A percentile compares a stretch with the other conserved stretches of the same genome.
phyloP scores from a whole-genome alignment of 1,140 invertebrate genomes.

The Cyclargus thomasi region DNA sequence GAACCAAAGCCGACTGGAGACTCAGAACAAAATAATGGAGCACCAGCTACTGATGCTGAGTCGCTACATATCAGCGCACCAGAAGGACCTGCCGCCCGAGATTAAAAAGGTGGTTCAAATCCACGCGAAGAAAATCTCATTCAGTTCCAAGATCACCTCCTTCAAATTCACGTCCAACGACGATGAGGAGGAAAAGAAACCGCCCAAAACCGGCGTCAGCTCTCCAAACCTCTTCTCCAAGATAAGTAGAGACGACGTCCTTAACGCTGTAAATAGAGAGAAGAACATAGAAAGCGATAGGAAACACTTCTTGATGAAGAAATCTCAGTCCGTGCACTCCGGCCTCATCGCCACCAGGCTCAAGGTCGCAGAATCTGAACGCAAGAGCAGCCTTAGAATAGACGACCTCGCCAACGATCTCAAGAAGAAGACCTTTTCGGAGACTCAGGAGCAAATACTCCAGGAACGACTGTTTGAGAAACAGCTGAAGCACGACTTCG shows the following conservation, averaged over 20 bases:
- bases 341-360: slow-evolving; percentile 57
- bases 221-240: slow-evolving; percentile 68
- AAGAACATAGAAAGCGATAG: slow-evolving; percentile 38
- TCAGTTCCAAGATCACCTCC: slow-evolving; percentile 60
- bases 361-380: slow-evolving; percentile 47
- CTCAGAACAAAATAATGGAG: slow-evolving; percentile 58
- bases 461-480: slow-evolving; percentile 73
- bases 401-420: slow-evolving; percentile 53
- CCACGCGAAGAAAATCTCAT: slow-evolving; percentile 61
- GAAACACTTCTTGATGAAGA: slow-evolving; percentile 67
- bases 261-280: slow-evolving; percentile 39
- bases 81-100: slow-evolving; percentile 61
- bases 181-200: slow-evolving; percentile 51
- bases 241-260: slow-evolving; percentile 48
- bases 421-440: slow-evolving; percentile 70
- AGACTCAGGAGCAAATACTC: slow-evolving; percentile 79
- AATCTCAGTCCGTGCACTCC: slow-evolving; percentile 69
- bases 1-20: slow-evolving; percentile 53
- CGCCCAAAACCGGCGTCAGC: slow-evolving; percentile 58
- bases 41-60: slow-evolving; percentile 60
- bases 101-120: slow-evolving; percentile 62
- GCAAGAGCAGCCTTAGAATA: slow-evolving; percentile 41
- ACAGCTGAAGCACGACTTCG: slow-evolving; percentile 68
- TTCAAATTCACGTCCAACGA: slow-evolving; percentile 56
- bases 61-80: slow-evolving; percentile 53